phyloP scores from a whole-genome alignment of 2,113 vertebrate species.

The Tenebrosternarchus preto region DNA sequence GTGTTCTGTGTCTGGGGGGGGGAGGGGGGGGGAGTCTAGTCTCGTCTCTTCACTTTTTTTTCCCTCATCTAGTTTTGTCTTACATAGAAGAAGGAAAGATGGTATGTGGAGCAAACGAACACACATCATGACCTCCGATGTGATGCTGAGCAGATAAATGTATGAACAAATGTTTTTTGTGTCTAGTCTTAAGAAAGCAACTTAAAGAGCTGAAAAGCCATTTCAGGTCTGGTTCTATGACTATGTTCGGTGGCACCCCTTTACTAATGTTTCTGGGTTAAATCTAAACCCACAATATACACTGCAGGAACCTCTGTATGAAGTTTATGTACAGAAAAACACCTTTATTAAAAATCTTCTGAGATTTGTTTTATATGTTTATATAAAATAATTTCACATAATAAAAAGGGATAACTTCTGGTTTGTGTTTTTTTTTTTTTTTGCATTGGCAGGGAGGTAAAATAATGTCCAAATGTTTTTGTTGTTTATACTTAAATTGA shows the following conservation, averaged over 20 bases:
- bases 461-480: no score
- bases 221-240: slow-evolving; percentile 37
- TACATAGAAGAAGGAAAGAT: not conserved
- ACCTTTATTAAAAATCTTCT: slow-evolving; percentile 59
- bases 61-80: no score
- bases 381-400: slow-evolving; percentile 66
- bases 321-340: slow-evolving; percentile 58
- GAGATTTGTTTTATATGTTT: slow-evolving; percentile 68
- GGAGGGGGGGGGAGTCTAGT: no score
- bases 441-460: not conserved
- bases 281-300: slow-evolving; percentile 28
- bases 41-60: no score
- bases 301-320: slow-evolving; percentile 51
- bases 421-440: not conserved
- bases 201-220: slow-evolving; percentile 31
- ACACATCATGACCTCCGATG: not conserved
- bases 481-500: no score
- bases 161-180: no score
- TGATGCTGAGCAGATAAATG: not conserved
- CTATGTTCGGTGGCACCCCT: slow-evolving; percentile 34
- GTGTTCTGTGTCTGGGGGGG: no score
- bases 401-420: slow-evolving; percentile 49
- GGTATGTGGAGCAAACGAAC: not conserved
- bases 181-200: no score
- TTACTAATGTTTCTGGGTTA: slow-evolving; percentile 22